These are phyloP conservation scores for Molossus molossus DNA, from an alignment of 2,797 vertebrate species.

Conservation along the genomic window DNA sequence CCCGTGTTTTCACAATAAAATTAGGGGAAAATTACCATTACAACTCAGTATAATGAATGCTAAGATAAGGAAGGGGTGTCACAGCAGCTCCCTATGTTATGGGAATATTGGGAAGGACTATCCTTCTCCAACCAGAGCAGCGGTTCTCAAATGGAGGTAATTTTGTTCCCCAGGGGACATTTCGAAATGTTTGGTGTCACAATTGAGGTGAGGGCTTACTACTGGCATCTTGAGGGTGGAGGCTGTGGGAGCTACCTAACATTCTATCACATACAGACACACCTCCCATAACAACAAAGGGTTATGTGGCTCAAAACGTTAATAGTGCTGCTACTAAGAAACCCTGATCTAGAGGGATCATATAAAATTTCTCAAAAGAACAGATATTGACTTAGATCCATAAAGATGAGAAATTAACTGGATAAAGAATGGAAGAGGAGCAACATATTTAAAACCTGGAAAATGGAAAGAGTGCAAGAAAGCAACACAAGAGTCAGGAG, in stretches of 20 bases:
- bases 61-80: not conserved
- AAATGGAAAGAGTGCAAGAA: not conserved
- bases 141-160: not conserved
- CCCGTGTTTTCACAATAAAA: not conserved
- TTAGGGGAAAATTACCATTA: not conserved
- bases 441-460: not conserved
- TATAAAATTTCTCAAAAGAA: constrained; percentile 23
- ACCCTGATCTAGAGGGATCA: not conserved
- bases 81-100: not conserved
- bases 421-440: not conserved
- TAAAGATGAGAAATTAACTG: not conserved
- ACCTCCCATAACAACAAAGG: not conserved
- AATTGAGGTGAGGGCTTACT: not conserved
- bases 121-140: not conserved
- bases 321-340: not conserved
- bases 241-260: not conserved
- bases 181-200: not conserved
- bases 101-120: not conserved
- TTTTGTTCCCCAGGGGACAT: not conserved
- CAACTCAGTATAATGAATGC: not conserved
- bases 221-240: not conserved
- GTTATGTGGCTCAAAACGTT: not conserved
- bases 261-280: not conserved
- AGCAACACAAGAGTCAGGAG: not conserved
- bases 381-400: not conserved